Conservation (phyloP, 2,888 invertebrate genomes). For the Oegoconia quadripuncta region DNA sequence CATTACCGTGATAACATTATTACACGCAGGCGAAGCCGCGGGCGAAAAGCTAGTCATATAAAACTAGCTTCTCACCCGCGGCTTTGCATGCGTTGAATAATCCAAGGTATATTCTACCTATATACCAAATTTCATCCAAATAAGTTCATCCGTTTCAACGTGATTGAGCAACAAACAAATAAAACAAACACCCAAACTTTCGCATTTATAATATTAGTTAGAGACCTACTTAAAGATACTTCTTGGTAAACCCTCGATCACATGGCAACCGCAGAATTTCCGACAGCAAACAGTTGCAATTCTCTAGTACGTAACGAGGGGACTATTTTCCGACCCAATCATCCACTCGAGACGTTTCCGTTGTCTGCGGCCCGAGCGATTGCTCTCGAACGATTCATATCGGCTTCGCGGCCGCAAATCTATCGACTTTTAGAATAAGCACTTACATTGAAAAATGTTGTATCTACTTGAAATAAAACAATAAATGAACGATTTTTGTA, state of each 20-base stretch:
- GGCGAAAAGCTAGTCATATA: no score
- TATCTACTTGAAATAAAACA: neutral
- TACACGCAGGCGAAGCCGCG: no score
- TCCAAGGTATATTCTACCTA: no score
- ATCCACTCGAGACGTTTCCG: slow-evolving; percentile 72
- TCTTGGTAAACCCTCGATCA: neutral
- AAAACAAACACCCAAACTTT: no score
- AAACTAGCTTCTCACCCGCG: no score
- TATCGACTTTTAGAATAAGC: slow-evolving; percentile 14
- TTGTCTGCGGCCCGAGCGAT: slow-evolving; percentile 41
- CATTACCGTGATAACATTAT: no score
- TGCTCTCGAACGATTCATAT: slow-evolving; percentile 7
- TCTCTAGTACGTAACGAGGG: slow-evolving; percentile 37
- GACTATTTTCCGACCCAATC: slow-evolving; percentile 68
- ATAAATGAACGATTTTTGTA: slow-evolving; percentile 15
- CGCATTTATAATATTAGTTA: no score
- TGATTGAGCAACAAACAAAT: no score
- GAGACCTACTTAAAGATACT: neutral
- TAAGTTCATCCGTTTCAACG: no score
- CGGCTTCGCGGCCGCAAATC: slow-evolving; percentile 8
- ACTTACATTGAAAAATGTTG: neutral
- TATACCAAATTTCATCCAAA: no score
- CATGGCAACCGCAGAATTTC: neutral
- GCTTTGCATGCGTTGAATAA: no score
- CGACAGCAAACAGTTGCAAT: slow-evolving; percentile 20